Evolutionary conservation across 1,140 invertebrate genomes (phyloP), one percentile per base, ranked within the genome.

Genomic region (Ceratosolen solmsi): DNA sequence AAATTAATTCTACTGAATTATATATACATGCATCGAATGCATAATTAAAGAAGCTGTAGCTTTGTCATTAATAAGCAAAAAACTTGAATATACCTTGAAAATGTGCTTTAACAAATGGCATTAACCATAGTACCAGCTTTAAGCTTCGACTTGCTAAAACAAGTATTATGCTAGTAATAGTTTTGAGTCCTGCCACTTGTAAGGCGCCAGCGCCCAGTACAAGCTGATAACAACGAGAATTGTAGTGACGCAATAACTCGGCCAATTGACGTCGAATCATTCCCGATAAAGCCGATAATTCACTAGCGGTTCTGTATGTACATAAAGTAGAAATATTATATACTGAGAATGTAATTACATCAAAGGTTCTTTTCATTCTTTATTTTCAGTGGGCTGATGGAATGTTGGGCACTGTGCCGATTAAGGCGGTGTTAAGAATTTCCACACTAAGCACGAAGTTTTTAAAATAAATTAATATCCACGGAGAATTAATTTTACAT

Each of bases 201-300:
- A 99, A 94, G 2, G 99, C 98, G 46, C 98, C 98, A 46, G 98
- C 98, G 71, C 98, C 98, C 33, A 99, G 92, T 36, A 99, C 97
- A 78, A 99, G 92, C 89, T 99, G 97, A 92, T 96, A 99, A 83
- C 96, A 97, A 84, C 96, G 94, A 9, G 96, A 98, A 93, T 99
- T 99, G 89, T 98, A 99, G 85, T 95, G 94, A 88, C 96, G 93
- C 78, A 98, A 93, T 65, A 99, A 89, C 90, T 99, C 98, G 11
- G 97, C 93, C 80, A 99, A 93, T 89, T 97, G 94, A 78, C 95
- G 93, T 13, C 97, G 94, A 81, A 95, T 92, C 75, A 94, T 94
- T 74, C 93, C 93, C 15, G 94, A 94, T 36, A 95, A 90, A 41
- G 94, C 92, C 25, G 94, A 93, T 56, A 95, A 90, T 85, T 95